These are phyloP conservation scores for Clunio marinus DNA, from an alignment of 2,888 invertebrate genomes.

Conservation along the genomic window DNA sequence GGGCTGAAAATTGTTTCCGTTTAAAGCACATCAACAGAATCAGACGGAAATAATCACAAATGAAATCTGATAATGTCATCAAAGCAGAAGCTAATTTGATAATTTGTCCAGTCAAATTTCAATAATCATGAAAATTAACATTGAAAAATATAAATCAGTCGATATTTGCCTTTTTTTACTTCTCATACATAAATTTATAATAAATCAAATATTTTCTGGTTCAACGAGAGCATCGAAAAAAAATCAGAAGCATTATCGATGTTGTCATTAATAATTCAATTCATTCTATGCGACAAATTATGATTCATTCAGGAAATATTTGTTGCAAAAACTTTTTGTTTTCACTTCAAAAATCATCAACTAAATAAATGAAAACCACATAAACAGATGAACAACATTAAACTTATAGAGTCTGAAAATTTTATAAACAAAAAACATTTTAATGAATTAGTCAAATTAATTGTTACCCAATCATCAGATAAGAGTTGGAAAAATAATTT, in stretches of 20 bases:
- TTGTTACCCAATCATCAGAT: conserved; percentile 1
- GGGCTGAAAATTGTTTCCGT: too few species aligned
- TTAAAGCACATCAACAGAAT: too few species aligned
- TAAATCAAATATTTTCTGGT: conserved; percentile 10
- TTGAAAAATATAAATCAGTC: too few species aligned
- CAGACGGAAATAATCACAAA: too few species aligned
- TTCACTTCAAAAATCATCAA: background rate
- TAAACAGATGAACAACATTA: background rate
- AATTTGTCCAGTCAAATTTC: too few species aligned
- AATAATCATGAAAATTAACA: too few species aligned
- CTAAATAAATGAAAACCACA: conserved; percentile 1
- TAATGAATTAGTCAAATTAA: conserved; percentile 21
- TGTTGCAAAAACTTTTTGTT: conserved; percentile 10
- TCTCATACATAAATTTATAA: background rate
- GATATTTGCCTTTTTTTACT: too few species aligned
- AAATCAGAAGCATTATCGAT: background rate
- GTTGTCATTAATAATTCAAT: conserved; percentile 16
- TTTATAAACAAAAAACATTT: conserved; percentile 16
- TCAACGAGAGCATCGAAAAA: background rate
- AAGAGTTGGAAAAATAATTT: background rate
- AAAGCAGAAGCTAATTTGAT: too few species aligned
- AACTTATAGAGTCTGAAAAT: conserved; percentile 1
- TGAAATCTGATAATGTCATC: too few species aligned
- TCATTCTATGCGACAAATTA: background rate
- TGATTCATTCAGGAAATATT: conserved; percentile 8